Base-by-base conservation (phyloP, 2,888 invertebrate species). In the Drosophila mulleri region DNA sequence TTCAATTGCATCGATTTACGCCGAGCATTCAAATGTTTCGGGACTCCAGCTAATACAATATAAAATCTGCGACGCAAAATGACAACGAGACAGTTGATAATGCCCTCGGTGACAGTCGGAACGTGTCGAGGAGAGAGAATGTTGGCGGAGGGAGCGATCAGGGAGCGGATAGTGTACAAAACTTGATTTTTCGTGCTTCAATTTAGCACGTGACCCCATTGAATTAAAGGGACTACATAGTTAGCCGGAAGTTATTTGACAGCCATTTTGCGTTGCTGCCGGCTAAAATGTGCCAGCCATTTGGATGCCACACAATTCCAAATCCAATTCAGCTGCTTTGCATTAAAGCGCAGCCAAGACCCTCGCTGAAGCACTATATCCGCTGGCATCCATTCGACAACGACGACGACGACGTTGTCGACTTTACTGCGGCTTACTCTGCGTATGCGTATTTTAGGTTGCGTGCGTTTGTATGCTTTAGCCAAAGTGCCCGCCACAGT, bases 1-100 rank as follows among this genome's bases (percentile, higher is more conserved):
- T 86, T 89, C 86, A 86, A 89, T 88, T 86, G 82, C 88, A 77
- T 63, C 82, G 88, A 89, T 82, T 81, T 81, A 61, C 67, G 78
- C 18, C 9, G 37, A 64, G 50, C 56, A 42, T 57, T 61, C 47
- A 45, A 39, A 41, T 41, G 53, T 47, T 29, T 53, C 20, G 39
- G 52, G 45, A 29, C 35, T 41, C 35, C 11, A 37, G 29, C 47
- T 32, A 63, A 75, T 39, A 67, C 54, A 74, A 61, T 73, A 59
- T 64, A 50, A 78, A 67, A 72, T 50, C 58, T 44, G 72, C 67
- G 47, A 56, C 58, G 61, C 67, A 29, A 67, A 67, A 65, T 76
- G 72, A 76, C 61, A 78, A 62, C 32, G 50, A 66, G 68, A 61
- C 72, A 64, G 63, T 72, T 62, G 75, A 67, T 72, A 76, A 71